A percentile compares a stretch with the other conserved stretches of the same genome.
These are phyloP conservation scores for Neuroterus valhalla DNA, from an alignment of 1,140 invertebrate genomes.

Conservation along the genomic window DNA sequence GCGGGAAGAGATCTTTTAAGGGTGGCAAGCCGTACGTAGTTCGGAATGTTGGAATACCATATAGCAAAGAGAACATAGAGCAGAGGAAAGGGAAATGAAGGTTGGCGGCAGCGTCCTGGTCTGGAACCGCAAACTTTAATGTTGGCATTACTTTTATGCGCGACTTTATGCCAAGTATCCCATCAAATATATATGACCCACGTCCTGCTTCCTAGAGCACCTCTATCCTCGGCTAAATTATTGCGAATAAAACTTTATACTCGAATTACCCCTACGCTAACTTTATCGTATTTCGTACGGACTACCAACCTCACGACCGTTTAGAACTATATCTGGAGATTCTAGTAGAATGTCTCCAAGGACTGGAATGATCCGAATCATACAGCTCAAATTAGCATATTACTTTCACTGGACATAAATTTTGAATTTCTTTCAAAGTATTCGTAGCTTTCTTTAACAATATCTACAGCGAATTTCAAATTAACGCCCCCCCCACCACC, in stretches of 20 bases:
- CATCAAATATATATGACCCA: constrained; percentile 73
- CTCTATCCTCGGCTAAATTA: constrained; percentile 68
- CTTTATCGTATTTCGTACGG: constrained; percentile 70
- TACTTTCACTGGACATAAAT: too few species aligned
- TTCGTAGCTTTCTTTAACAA: too few species aligned
- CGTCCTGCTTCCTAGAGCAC: constrained; percentile 57
- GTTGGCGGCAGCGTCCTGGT: constrained; percentile 51
- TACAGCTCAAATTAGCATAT: neutral
- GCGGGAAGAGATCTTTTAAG: too few species aligned
- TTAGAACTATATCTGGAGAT: too few species aligned
- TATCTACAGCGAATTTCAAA: too few species aligned
- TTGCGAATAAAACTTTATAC: constrained; percentile 76
- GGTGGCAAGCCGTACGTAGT: neutral
- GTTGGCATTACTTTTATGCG: constrained; percentile 75
- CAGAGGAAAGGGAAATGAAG: constrained; percentile 41
- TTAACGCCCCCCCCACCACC: too few species aligned
- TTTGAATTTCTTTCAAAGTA: too few species aligned
- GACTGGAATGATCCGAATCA: neutral
- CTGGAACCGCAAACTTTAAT: constrained; percentile 75
- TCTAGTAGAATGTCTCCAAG: too few species aligned
- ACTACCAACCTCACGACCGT: constrained; percentile 39
- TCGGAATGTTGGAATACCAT: neutral
- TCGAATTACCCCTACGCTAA: constrained; percentile 73
- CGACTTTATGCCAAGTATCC: constrained; percentile 75
- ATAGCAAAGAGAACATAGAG: constrained; percentile 33